Base-by-base conservation (phyloP, 2,888 invertebrate genomes). In the Agrilus biguttatus region DNA sequence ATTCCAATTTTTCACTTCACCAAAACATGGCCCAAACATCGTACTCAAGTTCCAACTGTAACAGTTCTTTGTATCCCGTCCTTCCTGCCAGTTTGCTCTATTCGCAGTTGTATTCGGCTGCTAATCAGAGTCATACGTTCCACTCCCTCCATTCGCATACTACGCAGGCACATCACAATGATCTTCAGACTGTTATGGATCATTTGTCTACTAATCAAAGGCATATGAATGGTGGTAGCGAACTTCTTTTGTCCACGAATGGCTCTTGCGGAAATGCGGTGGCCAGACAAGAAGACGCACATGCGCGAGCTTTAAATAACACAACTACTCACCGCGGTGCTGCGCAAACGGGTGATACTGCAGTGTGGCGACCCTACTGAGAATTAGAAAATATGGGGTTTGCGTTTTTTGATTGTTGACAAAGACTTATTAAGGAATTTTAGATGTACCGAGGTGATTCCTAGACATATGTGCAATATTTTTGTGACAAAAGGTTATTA, bases 81-180 rank as follows among this genome's bases (percentile, higher is more conserved):
- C 66, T 88, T 33, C 88, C 88, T 2, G 82, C 82, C 2, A 87
- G 87, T 54, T 68, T 88, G 49, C 69, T 89, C 3, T 89, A 88
- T 65, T 87, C 87, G 7, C 88, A 88, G 59, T 65, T 87, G 14
- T 87, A 87, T 54, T 83, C 85, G 4, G 83, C 83, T 1, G 83
- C 83, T 36, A 83, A 82, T 57, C 82, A 82, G 58, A 74, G 75
- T 14, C 82, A 82, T 53, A 78, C 80, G 55, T 81, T 82, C 57
- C 81, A 81, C 57, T 74, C 75, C 3, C 67, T 80, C 39, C 80
- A 81, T 59, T 73, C 78, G 10, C 71, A 78, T 51, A 73, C 78
- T 10, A 71, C 78, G 46, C 63, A 63, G 46, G 51, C 58, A 42
- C 63, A 62, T 47, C 64, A 82, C 49, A 81, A 80, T 44, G 82